Evolutionary conservation across 2,888 invertebrate genomes (phyloP).

Genomic region (Nomada goodeniana): DNA sequence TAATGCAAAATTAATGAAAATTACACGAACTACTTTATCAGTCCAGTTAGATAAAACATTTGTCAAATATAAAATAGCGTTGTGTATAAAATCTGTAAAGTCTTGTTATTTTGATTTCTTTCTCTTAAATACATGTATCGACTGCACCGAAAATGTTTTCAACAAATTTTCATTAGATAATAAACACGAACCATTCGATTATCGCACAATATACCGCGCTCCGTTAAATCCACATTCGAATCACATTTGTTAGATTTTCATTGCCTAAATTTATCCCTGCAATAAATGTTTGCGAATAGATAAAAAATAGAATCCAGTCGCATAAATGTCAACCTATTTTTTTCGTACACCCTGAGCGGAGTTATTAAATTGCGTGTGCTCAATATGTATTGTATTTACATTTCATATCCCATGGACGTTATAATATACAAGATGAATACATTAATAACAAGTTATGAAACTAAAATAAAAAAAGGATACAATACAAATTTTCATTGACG

Average conservation of each 20-base stretch:
- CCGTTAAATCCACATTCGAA: not conserved
- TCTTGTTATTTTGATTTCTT: not conserved
- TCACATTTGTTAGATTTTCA: not conserved
- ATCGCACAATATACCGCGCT: not conserved
- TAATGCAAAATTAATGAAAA: constrained; percentile 5
- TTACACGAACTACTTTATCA: not conserved
- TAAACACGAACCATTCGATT: not conserved
- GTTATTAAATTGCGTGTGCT: constrained; percentile 29
- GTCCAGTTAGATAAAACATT: not conserved
- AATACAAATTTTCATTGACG: constrained; percentile 37
- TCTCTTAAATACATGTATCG: not conserved
- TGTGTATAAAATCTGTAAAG: not conserved
- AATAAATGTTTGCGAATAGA: not conserved
- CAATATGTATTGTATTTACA: constrained; percentile 56
- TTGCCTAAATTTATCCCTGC: not conserved
- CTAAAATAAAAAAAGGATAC: constrained; percentile 30
- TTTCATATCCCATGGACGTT: constrained; percentile 61
- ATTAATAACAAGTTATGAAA: constrained; percentile 44
- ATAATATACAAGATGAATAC: constrained; percentile 56
- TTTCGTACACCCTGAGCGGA: constrained; percentile 35
- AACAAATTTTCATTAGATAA: constrained; percentile 1
- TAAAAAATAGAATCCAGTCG: constrained; percentile 1
- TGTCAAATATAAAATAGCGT: not conserved
- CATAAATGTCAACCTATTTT: constrained; percentile 44
- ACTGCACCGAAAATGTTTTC: constrained; percentile 16